Conservation (phyloP, 2,113 vertebrate species). For the Ochotona curzoniae region DNA sequence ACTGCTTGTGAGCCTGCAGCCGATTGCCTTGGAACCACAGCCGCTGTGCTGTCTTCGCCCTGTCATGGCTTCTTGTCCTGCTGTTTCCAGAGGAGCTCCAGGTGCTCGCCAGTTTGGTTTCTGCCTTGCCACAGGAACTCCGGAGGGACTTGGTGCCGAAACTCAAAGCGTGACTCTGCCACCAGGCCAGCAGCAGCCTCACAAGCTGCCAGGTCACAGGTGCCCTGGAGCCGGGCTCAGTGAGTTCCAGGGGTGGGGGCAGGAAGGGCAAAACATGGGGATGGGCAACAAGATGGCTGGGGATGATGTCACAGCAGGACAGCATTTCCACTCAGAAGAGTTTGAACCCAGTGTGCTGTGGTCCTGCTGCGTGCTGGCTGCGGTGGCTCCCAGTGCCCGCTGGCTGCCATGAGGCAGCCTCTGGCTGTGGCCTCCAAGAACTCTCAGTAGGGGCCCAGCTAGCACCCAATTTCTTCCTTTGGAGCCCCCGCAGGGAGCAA, state of each 20-base stretch:
- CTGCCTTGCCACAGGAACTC: neutral
- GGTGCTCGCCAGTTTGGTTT: neutral
- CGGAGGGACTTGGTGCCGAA: neutral
- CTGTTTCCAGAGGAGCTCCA: conserved; percentile 49
- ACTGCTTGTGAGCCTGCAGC: conserved; percentile 77
- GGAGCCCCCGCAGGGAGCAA: neutral
- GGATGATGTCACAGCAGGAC: accelerated
- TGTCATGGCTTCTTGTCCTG: conserved; percentile 78
- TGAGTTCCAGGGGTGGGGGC: neutral
- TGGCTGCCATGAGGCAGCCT: neutral
- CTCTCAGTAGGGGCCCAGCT: neutral
- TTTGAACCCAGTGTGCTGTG: no score
- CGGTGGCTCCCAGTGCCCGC: neutral
- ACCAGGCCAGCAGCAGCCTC: neutral
- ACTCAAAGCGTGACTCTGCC: neutral
- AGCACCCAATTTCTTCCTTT: no score
- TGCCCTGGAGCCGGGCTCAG: neutral
- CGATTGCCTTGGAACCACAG: conserved; percentile 75
- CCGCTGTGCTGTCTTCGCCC: conserved; percentile 59
- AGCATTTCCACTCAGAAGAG: no score
- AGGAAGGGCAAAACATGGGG: neutral
- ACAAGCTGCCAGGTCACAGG: neutral
- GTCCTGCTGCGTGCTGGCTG: neutral
- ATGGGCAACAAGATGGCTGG: neutral
- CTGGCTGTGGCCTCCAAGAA: neutral